A percentile compares a stretch with the other conserved stretches of the same genome.
Conservation (phyloP, 2,113 vertebrate genomes). For the Lonchura striata region DNA sequence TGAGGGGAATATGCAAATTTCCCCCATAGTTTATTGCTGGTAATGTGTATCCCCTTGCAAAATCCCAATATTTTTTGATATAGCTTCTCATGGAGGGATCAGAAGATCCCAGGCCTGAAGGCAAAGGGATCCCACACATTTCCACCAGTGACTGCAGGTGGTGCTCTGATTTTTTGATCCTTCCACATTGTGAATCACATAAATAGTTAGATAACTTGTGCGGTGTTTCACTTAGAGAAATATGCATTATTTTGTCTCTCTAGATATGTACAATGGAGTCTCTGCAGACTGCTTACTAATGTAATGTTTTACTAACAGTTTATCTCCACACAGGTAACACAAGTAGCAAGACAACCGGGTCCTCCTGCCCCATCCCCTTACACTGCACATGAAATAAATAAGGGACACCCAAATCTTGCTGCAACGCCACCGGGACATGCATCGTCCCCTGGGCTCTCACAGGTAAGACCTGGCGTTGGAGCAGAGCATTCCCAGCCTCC, state of each 20-base stretch:
- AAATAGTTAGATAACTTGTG: neutral
- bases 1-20: neutral
- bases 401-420: conserved; percentile 92
- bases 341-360: conserved; percentile 90
- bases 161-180: neutral
- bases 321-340: conserved; percentile 78
- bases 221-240: neutral
- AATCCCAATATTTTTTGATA: neutral
- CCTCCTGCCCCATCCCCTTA: conserved; percentile 84
- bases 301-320: conserved; percentile 61
- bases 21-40: neutral
- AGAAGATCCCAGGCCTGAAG: neutral
- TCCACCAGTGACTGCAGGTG: neutral
- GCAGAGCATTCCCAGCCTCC: neutral
- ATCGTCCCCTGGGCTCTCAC: conserved; percentile 91
- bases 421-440: conserved; percentile 93
- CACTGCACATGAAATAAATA: conserved; percentile 91
- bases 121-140: neutral
- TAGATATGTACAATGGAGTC: neutral
- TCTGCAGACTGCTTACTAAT: conserved; percentile 29
- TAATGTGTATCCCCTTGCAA: neutral
- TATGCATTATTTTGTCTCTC: neutral
- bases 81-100: neutral
- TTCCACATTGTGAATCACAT: neutral
- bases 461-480: conserved; percentile 84